Base-by-base conservation (phyloP, 2,888 invertebrate species). In the Standfussiana lucernea region DNA sequence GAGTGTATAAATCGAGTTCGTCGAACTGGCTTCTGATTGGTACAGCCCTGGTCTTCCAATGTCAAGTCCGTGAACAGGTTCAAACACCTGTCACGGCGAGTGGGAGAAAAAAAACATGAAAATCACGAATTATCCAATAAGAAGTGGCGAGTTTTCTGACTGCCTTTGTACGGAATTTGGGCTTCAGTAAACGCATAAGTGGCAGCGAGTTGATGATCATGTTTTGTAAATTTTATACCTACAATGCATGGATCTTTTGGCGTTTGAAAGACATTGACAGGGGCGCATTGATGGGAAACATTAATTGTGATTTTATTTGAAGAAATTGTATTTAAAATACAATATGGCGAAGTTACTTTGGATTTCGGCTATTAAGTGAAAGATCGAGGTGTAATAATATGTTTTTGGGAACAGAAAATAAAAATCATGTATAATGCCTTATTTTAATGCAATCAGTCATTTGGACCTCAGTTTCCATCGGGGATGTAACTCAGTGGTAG, bases 401-500 rank as follows among this genome's bases (percentile, higher is more conserved):
- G 3, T 1, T 37, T 37, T 8, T 5, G 37, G 6, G 37, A 37
- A 37, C 37, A 47, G 24, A 7, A 47, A 24, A 24, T 24, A 56
- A 28, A 15, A 28, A 7, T 3, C 10, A 21, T 32, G 59, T 15
- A 15, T 47, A 40, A 4, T 7, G 21, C 2, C 6, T 15, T 40
- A 40, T 0, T 32, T n/a, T 68, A 1, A 61, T 50, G 0, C 0
- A 35, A 42, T 0, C 40, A 24, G 1, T 35, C 21, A 66, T 80
- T 79, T 73, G 0, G 8, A 11, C 0, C 0, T 0, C 0, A 0
- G 0, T 0, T 0, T 0, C 0, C 1, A 85, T 28, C 88, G 96
- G 96, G 96, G 95, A 93, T 96, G 95, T 96, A 95, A 96, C 96
- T 96, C 95, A 96, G 96, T 95, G 96, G 95, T 96, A 96, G 95